Evolutionary conservation across 2,888 invertebrate species (phyloP).

Genomic region (Atrina japonica): DNA sequence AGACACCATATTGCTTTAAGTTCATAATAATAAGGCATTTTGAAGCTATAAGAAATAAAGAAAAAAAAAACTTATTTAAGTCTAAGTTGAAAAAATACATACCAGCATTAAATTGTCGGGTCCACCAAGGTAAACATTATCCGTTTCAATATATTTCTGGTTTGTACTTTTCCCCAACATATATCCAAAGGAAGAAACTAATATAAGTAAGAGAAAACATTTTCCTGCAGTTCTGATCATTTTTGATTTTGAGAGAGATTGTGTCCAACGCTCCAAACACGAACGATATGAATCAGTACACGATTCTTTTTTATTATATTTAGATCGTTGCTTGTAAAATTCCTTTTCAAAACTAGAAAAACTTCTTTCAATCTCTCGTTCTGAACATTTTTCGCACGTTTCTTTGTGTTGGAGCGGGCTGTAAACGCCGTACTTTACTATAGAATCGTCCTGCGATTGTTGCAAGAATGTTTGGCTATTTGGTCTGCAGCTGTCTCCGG

Average conservation of each 20-base stretch:
- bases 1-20: too few relatives aligned
- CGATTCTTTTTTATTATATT: background rate
- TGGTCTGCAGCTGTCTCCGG: conserved; percentile 4
- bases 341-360: conserved; percentile 1
- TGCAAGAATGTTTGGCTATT: conserved; percentile 5
- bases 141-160: background rate
- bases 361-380: conserved; percentile 9
- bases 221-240: conserved; percentile 27
- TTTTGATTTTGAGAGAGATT: conserved; percentile 24
- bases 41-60: too few relatives aligned
- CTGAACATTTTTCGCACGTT: conserved; percentile 17
- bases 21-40: too few relatives aligned
- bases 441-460: conserved; percentile 32
- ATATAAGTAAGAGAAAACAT: conserved; percentile 10
- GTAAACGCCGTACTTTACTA: conserved; percentile 29
- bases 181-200: conserved; percentile 26
- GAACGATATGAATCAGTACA: background rate
- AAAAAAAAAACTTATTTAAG: too few relatives aligned
- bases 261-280: conserved; percentile 9
- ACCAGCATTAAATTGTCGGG: conserved; percentile 20
- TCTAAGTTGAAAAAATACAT: conserved; percentile 6
- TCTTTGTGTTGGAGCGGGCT: conserved; percentile 2
- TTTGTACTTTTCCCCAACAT: conserved; percentile 7
- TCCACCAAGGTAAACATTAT: conserved; percentile 27
- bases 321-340: background rate